These are phyloP conservation scores for Phoxinus phoxinus DNA, from an alignment of 2,113 vertebrate genomes.

Conservation along the genomic window DNA sequence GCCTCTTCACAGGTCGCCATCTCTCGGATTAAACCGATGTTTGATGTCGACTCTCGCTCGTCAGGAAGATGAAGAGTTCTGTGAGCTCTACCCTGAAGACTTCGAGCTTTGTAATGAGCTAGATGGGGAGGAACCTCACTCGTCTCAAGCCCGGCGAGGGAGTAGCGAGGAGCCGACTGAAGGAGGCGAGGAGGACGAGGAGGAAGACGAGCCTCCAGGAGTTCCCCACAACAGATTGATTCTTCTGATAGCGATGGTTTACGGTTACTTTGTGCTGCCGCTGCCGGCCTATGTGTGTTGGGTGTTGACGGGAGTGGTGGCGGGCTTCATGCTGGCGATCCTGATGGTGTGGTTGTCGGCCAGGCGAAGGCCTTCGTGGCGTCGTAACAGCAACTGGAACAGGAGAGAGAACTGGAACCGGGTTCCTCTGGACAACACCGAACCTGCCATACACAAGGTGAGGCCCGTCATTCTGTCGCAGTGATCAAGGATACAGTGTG, in stretches of 20 bases:
- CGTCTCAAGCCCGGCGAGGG: slow-evolving; percentile 66
- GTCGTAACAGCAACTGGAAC: slow-evolving; percentile 58
- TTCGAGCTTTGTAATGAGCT: slow-evolving; percentile 85
- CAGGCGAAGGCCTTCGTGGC: slow-evolving; percentile 73
- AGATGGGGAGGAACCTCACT: slow-evolving; percentile 71
- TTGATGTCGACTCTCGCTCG: slow-evolving; percentile 90
- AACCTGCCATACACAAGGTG: slow-evolving; percentile 93
- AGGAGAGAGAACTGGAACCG: slow-evolving; percentile 74
- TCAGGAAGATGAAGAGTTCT: slow-evolving; percentile 96
- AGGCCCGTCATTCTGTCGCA: slow-evolving; percentile 47
- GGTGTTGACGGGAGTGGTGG: slow-evolving; percentile 84
- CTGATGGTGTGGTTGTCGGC: slow-evolving; percentile 90
- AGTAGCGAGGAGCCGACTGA: slow-evolving; percentile 81
- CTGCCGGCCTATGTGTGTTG: slow-evolving; percentile 86
- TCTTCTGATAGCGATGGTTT: slow-evolving; percentile 85
- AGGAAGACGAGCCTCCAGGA: slow-evolving; percentile 68
- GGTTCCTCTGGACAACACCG: slow-evolving; percentile 85
- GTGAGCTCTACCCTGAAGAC: slow-evolving; percentile 92
- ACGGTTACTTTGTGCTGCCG: slow-evolving; percentile 90
- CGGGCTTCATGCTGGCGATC: slow-evolving; percentile 90
- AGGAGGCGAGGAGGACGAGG: slow-evolving; percentile 62
- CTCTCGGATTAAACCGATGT: slow-evolving; percentile 88
- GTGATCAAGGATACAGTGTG: too few species aligned
- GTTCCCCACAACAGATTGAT: slow-evolving; percentile 85
- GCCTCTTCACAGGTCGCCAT: slow-evolving; percentile 68